A percentile compares a stretch with the other conserved stretches of the same genome.
These are phyloP conservation scores for Oscheius sp. DNA, from an alignment of 2,888 invertebrate species.

Conservation along the genomic window DNA sequence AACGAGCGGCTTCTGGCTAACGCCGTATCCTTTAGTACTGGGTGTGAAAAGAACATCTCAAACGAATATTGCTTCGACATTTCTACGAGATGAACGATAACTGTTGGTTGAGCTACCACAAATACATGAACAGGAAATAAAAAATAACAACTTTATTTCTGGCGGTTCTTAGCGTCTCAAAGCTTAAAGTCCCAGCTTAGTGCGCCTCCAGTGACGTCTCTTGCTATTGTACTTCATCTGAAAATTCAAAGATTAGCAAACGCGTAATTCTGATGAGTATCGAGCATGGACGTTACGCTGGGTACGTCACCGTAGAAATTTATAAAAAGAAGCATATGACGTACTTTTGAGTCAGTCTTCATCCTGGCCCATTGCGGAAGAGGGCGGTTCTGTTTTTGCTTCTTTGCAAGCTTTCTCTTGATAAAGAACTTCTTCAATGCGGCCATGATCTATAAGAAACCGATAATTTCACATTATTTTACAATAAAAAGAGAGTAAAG, in stretches of 20 bases:
- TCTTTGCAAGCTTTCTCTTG: conserved; percentile 96
- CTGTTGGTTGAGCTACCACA: neutral
- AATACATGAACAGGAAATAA: neutral
- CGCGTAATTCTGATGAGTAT: no score
- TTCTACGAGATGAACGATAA: no score
- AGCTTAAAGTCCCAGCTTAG: conserved; percentile 73
- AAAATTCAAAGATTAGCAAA: conserved; percentile 37
- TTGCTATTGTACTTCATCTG: conserved; percentile 76
- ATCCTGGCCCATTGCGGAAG: conserved; percentile 99
- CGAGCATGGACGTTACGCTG: no score
- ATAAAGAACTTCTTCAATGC: conserved; percentile 98
- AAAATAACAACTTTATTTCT: conserved; percentile 4
- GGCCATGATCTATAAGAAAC: conserved; percentile 79
- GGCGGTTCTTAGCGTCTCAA: conserved; percentile 5
- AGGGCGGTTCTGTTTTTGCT: conserved; percentile 96
- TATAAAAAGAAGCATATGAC: conserved; percentile 79
- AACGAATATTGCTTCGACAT: no score
- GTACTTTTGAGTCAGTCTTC: conserved; percentile 96
- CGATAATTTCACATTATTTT: neutral
- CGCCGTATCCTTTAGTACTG: conserved; percentile 50
- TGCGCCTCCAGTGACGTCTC: conserved; percentile 73
- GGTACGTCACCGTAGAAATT: no score
- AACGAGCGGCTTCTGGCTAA: conserved; percentile 50
- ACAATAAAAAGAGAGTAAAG: no score
- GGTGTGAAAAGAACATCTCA: conserved; percentile 44